phyloP scores from a whole-genome alignment of 2,113 vertebrate species.

The Rhinopomastus cyanomelas region DNA sequence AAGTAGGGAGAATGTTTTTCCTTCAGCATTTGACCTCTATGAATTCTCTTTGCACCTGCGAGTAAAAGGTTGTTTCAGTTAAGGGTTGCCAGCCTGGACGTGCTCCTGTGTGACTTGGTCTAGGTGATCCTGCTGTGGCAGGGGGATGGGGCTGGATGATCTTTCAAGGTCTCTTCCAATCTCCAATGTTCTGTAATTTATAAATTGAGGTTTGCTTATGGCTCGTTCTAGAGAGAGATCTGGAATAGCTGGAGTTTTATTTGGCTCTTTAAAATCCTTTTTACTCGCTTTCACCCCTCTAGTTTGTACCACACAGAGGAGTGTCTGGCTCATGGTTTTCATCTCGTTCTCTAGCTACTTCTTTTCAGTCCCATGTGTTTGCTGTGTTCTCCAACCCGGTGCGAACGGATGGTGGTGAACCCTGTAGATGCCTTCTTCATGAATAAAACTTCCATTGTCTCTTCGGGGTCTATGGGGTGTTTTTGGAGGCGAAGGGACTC shows the following conservation, averaged over 20 bases:
- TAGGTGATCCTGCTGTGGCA: too few species aligned
- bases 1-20: neutral
- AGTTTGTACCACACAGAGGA: neutral
- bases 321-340: neutral
- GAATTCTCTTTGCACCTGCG: neutral
- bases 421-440: slow-evolving; percentile 27
- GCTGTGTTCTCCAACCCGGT: neutral
- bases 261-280: accelerated
- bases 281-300: neutral
- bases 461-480: neutral
- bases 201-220: neutral
- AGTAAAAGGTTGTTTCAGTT: neutral
- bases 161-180: too few species aligned
- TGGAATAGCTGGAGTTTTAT: neutral
- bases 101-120: too few species aligned
- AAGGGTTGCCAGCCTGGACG: neutral
- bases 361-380: neutral
- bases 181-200: too few species aligned
- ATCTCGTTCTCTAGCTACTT: neutral
- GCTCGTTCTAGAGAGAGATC: neutral
- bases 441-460: slow-evolving; percentile 50
- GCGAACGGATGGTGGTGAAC: neutral
- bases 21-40: neutral
- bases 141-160: too few species aligned
- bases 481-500: slow-evolving; percentile 6